Percentiles rank a stretch among this genome's conserved stretches.
These are phyloP conservation scores for Tragelaphus strepsiceros DNA, from an alignment of 2,113 vertebrate genomes.

Conservation along the genomic window DNA sequence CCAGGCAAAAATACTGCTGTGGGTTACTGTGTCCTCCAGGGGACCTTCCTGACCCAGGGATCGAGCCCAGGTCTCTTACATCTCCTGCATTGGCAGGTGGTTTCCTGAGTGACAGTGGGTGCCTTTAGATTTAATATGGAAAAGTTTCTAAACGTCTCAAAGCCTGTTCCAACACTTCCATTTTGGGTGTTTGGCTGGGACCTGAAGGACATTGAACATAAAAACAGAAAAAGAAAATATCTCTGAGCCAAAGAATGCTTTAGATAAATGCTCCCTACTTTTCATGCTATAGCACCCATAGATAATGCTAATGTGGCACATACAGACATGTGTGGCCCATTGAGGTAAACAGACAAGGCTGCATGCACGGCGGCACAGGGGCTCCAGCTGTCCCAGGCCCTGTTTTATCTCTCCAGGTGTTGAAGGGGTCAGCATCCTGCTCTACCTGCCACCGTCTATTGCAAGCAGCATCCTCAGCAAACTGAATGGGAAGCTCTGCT, in stretches of 20 bases:
- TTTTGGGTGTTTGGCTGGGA: not conserved
- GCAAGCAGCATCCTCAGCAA: not conserved
- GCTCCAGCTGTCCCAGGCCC: not conserved
- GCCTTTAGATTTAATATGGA: not conserved
- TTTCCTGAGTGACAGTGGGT: not conserved
- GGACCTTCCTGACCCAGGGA: not conserved
- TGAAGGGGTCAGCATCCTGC: not conserved
- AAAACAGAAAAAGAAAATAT: not conserved
- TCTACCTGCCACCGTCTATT: too few species aligned
- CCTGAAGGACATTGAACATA: not conserved
- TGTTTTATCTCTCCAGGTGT: accelerated
- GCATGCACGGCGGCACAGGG: not conserved
- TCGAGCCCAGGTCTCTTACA: not conserved
- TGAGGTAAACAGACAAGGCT: not conserved
- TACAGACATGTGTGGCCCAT: not conserved
- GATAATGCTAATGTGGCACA: not conserved
- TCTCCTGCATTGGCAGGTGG: not conserved
- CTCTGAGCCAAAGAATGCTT: not conserved
- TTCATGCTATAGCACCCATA: not conserved
- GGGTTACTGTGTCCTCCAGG: not conserved
- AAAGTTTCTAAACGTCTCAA: not conserved
- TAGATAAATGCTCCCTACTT: not conserved
- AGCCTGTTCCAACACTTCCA: not conserved
- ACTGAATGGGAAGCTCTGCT: not conserved
- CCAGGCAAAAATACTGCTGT: not conserved